Conservation (phyloP, 2,113 vertebrate species). For the Aptenodytes forsteri region DNA sequence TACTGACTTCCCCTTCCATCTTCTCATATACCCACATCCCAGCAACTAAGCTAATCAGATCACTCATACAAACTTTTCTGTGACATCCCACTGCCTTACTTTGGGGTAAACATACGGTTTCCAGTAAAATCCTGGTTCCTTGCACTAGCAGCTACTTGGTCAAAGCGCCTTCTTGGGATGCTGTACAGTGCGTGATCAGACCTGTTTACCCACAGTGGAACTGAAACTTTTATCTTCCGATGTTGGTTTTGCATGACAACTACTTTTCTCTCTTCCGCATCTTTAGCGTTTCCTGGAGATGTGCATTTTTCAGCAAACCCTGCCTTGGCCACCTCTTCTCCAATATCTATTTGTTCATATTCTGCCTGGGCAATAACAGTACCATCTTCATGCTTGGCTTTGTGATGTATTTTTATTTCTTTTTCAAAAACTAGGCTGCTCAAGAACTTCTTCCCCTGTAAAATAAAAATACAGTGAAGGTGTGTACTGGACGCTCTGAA, state of each 20-base stretch:
- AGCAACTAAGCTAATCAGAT: neutral
- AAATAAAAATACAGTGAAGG: neutral
- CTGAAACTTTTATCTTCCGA: constrained; percentile 24
- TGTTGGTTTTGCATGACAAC: neutral
- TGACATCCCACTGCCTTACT: constrained; percentile 42
- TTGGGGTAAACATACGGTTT: constrained; percentile 17
- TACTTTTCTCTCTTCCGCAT: neutral
- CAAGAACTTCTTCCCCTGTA: constrained; percentile 80
- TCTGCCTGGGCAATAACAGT: constrained; percentile 74
- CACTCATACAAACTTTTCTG: neutral
- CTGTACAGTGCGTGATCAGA: neutral
- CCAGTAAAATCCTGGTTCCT: constrained; percentile 46
- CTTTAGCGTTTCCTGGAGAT: neutral
- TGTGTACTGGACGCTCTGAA: neutral
- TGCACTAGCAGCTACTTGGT: neutral
- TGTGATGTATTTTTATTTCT: constrained; percentile 74
- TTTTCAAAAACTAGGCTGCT: constrained; percentile 79
- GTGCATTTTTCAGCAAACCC: constrained; percentile 73
- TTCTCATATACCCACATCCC: neutral
- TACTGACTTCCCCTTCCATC: neutral
- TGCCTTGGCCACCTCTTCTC: constrained; percentile 80
- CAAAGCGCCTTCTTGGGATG: constrained; percentile 12
- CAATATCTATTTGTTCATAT: constrained; percentile 74
- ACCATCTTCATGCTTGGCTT: constrained; percentile 73
- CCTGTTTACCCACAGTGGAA: constrained; percentile 23